Base-by-base conservation (phyloP, 1,140 invertebrate genomes). In the Ruditapes philippinarum region DNA sequence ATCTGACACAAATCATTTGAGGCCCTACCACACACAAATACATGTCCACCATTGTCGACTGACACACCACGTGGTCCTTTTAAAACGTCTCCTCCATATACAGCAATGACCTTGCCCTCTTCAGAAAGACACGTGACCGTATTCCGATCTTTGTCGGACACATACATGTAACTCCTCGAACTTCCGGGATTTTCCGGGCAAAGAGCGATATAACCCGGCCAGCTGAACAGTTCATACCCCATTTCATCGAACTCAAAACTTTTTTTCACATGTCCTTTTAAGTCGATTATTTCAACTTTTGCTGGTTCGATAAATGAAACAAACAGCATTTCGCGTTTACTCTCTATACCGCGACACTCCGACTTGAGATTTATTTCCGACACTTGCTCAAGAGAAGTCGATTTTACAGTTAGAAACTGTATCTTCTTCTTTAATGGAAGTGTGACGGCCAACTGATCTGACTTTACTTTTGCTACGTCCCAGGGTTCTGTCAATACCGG, bases 1-100 rank as follows among this genome's bases (percentile, higher is more conserved):
- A 78, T 78, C 28, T 78, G 74, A 31, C 74, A 78, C 28, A 78
- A 31, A 5, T 36, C 45, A 78, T 78, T 78, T 5, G 74, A 78
- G 54, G 31, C 45, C 54, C 74, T 54, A 4, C 74, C 74, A 38
- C 74, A 78, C 12, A 78, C 74, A 54, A 78, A 78, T 0, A 78
- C 45, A 54, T 49, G 45, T 22, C 74, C 74, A 11, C 36, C 36
- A 31, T 78, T 31, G 31, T 78, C 74, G 25, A 78, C 36, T 22
- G 74, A 49, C 7, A 78, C 25, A 19, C 74, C 74, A 36, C 74
- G 42, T 22, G 74, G 74, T 3, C 74, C 74, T 78, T 78, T 78
- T 49, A 78, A 51, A 51, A 11, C 45, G 9, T 36, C 42, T 2
- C 74, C 74, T 22, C 31, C 28, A 25, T 33, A 78, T 9, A 49